These are phyloP conservation scores for Hyperoplus lanceolatus DNA, from an alignment of 2,797 vertebrate species.

Conservation along the genomic window DNA sequence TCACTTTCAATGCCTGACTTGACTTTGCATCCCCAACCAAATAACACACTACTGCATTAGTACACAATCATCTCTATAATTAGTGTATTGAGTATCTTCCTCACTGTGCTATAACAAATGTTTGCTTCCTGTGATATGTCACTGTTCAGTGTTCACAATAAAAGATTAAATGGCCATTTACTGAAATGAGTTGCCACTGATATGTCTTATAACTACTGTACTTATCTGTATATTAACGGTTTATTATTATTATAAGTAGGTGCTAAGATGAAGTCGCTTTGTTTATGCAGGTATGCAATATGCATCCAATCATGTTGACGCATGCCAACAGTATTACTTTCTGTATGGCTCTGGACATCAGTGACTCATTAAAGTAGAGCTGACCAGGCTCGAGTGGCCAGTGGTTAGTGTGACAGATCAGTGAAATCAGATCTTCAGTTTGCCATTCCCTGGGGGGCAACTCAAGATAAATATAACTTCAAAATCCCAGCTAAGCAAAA, in stretches of 20 bases:
- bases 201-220: conserved; percentile 8
- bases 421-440: conserved; percentile 82
- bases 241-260: conserved; percentile 13
- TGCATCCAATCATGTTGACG: conserved; percentile 21
- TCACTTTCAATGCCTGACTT: conserved; percentile 14
- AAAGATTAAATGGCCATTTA: conserved; percentile 35
- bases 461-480: conserved; percentile 83
- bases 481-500: conserved; percentile 76
- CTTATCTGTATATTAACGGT: conserved; percentile 8
- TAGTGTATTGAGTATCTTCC: conserved; percentile 20
- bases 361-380: conserved; percentile 17
- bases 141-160: conserved; percentile 65
- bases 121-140: conserved; percentile 30
- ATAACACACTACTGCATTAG: conserved; percentile 26
- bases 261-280: conserved; percentile 3
- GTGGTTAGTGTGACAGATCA: conserved; percentile 63
- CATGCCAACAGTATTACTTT: conserved; percentile 23
- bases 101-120: conserved; percentile 31
- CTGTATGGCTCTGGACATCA: conserved; percentile 1
- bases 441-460: conserved; percentile 75
- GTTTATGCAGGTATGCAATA: conserved; percentile 14
- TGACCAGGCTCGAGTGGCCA: conserved; percentile 23
- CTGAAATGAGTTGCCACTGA: conserved; percentile 35
- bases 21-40: conserved; percentile 27
- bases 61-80: conserved; percentile 24